A percentile compares a stretch with the other conserved stretches of the same genome.
Evolutionary conservation across 2,797 vertebrate species (phyloP).

Genomic region (Chiroxiphia lanceolata): DNA sequence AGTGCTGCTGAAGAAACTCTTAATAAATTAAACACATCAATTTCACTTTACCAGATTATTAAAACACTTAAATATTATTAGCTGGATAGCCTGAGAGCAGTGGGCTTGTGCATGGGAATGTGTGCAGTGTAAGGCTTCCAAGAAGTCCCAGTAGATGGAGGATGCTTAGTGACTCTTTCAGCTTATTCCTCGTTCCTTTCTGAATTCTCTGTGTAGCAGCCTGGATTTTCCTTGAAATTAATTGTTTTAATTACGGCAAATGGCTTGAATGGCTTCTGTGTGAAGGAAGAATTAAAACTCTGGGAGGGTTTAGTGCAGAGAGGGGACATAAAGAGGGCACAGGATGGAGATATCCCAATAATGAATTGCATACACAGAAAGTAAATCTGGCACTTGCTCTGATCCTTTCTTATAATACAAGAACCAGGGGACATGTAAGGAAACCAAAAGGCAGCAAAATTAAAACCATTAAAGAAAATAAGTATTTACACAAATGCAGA

Average conservation of each 20-base stretch:
- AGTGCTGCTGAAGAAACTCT: not conserved
- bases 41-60: slow-evolving; percentile 8
- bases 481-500: slow-evolving; percentile 57
- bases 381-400: slow-evolving; percentile 54
- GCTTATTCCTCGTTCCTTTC: not conserved
- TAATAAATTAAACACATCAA: slow-evolving; percentile 35
- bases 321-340: slow-evolving; percentile 55
- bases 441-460: not conserved
- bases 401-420: not conserved
- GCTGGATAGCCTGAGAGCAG: not conserved
- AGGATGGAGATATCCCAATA: slow-evolving; percentile 15
- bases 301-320: slow-evolving; percentile 2
- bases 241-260: slow-evolving; percentile 66
- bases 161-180: not conserved
- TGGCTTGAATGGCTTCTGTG: slow-evolving; percentile 41
- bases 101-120: not conserved
- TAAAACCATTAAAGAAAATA: slow-evolving; percentile 59
- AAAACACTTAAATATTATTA: slow-evolving; percentile 42
- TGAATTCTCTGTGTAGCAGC: not conserved
- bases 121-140: not conserved
- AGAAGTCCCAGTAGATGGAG: not conserved
- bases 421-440: slow-evolving; percentile 50
- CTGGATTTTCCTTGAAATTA: slow-evolving; percentile 46
- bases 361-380: slow-evolving; percentile 28
- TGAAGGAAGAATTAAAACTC: slow-evolving; percentile 49